Evolutionary conservation across 37 sponge, comb jelly and placozoan species (phyloP).

Genomic region (Theonella swinhoei): DNA sequence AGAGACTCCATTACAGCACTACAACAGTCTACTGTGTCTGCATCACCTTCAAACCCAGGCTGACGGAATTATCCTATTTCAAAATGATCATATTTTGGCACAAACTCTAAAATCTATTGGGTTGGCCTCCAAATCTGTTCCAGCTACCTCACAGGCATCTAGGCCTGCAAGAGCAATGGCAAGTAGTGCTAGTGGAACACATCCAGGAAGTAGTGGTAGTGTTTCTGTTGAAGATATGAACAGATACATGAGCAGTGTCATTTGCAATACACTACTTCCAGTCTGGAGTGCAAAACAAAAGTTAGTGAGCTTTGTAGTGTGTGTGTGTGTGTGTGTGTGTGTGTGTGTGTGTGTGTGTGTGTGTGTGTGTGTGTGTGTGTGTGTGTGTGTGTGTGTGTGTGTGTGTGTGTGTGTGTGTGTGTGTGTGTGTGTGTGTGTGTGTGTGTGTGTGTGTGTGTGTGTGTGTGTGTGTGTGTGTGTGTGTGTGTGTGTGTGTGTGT

Average conservation of each 20-base stretch:
- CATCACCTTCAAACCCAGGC: slow-evolving; percentile 57
- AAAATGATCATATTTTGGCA: slow-evolving; percentile 71
- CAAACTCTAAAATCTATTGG: slow-evolving; percentile 1
- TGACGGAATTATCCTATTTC: slow-evolving; percentile 76
- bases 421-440: too few species aligned
- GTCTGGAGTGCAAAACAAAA: slow-evolving; percentile 25
- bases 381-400: too few species aligned
- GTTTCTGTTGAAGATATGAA: slow-evolving; percentile 62
- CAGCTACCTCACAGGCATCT: too few species aligned
- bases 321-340: too few species aligned
- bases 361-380: too few species aligned
- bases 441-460: too few species aligned
- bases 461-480: too few species aligned
- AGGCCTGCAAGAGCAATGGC: neutral
- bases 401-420: too few species aligned
- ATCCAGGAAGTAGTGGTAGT: neutral
- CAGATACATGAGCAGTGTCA: slow-evolving; percentile 7
- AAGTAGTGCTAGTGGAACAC: neutral
- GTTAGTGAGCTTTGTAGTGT: too few species aligned
- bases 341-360: too few species aligned
- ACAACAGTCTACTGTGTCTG: slow-evolving; percentile 81
- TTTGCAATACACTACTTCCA: slow-evolving; percentile 50
- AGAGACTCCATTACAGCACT: slow-evolving; percentile 91
- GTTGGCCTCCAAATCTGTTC: neutral
- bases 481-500: too few species aligned